Conservation (phyloP, 2,113 vertebrate genomes). For the Columba janthina region DNA sequence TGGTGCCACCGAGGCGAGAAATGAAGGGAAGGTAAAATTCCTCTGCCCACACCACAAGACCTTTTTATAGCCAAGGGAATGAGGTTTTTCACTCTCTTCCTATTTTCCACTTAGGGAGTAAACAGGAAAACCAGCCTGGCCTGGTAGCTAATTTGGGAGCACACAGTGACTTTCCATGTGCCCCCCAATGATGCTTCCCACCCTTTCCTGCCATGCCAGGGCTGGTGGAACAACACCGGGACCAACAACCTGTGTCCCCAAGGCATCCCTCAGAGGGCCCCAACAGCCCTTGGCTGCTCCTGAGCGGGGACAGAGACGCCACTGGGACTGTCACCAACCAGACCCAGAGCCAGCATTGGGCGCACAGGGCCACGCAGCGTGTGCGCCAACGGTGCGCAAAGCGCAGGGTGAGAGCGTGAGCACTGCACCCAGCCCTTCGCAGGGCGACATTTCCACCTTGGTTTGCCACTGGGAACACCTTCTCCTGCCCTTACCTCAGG, state of each 20-base stretch:
- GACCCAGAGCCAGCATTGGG: fast-evolving
- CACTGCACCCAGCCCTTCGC: fast-evolving
- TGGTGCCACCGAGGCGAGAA: background rate
- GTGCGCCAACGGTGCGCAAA: background rate
- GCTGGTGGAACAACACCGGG: fast-evolving
- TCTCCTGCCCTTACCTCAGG: background rate
- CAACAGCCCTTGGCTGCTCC: fast-evolving
- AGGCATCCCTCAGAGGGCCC: background rate
- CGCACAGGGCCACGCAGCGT: fast-evolving
- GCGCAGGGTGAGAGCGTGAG: fast-evolving
- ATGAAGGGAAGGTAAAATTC: background rate
- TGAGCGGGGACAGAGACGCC: fast-evolving
- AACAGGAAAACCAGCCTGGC: constrained; percentile 64
- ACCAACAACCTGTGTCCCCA: fast-evolving
- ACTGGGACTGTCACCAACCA: background rate
- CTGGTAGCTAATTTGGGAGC: constrained; percentile 24
- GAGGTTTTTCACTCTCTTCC: constrained; percentile 28
- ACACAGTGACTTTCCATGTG: background rate
- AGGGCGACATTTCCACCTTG: background rate
- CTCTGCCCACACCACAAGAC: background rate
- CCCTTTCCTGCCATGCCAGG: background rate
- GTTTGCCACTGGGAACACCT: background rate
- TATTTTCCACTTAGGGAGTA: constrained; percentile 31
- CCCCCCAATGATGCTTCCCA: fast-evolving
- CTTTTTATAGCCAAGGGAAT: constrained; percentile 1